Evolutionary conservation across 2,888 invertebrate species (phyloP), one percentile per base, ranked within the genome.

Genomic region (Adineta ricciae): DNA sequence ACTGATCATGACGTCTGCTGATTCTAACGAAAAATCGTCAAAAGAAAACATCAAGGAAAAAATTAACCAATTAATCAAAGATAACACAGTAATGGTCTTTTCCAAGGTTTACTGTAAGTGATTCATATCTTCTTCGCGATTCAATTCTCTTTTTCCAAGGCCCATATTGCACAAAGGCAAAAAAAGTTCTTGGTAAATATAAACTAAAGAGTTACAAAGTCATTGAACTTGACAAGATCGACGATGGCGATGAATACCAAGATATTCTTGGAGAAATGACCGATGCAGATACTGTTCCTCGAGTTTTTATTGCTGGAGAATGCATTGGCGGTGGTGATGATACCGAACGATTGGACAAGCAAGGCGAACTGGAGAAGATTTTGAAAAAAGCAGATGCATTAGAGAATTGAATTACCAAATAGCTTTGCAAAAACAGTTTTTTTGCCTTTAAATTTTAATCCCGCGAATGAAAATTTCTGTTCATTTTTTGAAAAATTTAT

Each of bases 261-360:
- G 92, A 93, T 50, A 93, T 94, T 88, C 91, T 97, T 84, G 92
- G 92, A 9, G 91, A 93, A 87, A 92, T 96, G 46, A 96, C 96
- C 41, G 96, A 96, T 56, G 94, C 94, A 64, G 93, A 93, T 90
- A 94, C 95, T 86, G 96, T 98, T 4, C 98, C 98, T 0, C 93
- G 97, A 88, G 96, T 97, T 3, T 98, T 97, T 90, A 93, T 97
- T 72, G 94, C 95, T 88, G 95, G 95, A 3, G 93, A 94, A 89
- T 97, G 94, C 89, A 92, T 97, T 86, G 97, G 97, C 9, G 97
- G 97, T 64, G 96, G 97, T 4, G 93, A 94, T 5, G 97, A 97
- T 89, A 94, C 96, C 0, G 94, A 94, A 7, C 88, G 88, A 1
- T 84, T 87, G 21, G 87, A 88, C 41, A 85, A 78, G 7, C 85